Evolutionary conservation across 35 echinoderm and acorn worm genomes (phyloP).

Genomic region (Diadema setosum): DNA sequence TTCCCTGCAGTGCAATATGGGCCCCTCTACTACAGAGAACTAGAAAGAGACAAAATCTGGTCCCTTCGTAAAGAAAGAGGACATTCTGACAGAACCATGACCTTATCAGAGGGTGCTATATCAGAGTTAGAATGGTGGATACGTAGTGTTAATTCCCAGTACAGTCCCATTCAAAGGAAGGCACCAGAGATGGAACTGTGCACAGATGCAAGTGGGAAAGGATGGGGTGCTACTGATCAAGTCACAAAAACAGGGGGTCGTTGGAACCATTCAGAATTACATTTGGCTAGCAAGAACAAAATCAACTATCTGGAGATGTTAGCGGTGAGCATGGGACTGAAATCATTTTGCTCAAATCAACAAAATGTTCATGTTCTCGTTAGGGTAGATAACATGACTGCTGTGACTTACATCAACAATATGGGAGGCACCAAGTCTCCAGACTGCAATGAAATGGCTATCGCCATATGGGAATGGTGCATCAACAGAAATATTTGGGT

Average conservation of each 20-base stretch:
- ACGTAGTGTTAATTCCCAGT: background rate
- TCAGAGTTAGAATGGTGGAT: conserved; percentile 68
- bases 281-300: background rate
- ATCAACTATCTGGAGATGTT: conserved; percentile 54
- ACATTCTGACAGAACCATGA: conserved; percentile 45
- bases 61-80: conserved; percentile 34
- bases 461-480: conserved; percentile 62
- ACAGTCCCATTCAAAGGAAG: background rate
- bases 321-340: conserved; percentile 26
- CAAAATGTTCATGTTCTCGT: conserved; percentile 39
- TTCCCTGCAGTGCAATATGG: conserved; percentile 71
- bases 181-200: conserved; percentile 32
- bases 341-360: conserved; percentile 40
- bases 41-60: conserved; percentile 59
- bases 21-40: conserved; percentile 45
- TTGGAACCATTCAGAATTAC: conserved; percentile 34
- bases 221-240: conserved; percentile 64
- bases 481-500: conserved; percentile 61
- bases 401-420: conserved; percentile 54
- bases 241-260: conserved; percentile 7
- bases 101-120: conserved; percentile 25
- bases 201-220: conserved; percentile 41
- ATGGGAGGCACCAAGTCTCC: conserved; percentile 58
- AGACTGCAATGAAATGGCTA: conserved; percentile 56
- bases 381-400: conserved; percentile 52